Conservation (phyloP, 2,888 invertebrate species). For the Altica lythri region DNA sequence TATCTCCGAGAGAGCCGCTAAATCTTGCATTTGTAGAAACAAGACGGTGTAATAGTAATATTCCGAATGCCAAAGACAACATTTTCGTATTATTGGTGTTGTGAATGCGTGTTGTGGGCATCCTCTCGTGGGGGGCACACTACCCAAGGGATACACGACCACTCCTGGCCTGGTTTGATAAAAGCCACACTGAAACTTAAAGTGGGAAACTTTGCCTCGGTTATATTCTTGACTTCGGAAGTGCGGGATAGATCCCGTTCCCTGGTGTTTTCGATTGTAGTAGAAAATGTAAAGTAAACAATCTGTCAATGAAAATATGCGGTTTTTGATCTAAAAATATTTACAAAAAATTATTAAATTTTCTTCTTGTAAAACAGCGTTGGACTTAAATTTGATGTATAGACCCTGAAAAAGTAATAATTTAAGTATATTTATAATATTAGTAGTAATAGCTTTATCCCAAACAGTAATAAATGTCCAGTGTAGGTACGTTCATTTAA, state of each 20-base stretch:
- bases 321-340: too few relatives aligned
- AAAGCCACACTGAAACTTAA: constrained; percentile 17
- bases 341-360: too few relatives aligned
- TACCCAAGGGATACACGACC: constrained; percentile 11
- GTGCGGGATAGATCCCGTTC: background rate
- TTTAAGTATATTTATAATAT: too few relatives aligned
- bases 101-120: constrained; percentile 29
- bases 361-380: too few relatives aligned
- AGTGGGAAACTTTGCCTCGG: constrained; percentile 13
- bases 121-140: background rate
- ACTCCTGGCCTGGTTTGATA: constrained; percentile 24
- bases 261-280: background rate
- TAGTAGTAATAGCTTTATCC: too few relatives aligned
- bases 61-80: constrained; percentile 31
- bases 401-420: too few relatives aligned
- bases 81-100: constrained; percentile 26
- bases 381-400: too few relatives aligned
- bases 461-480: too few relatives aligned
- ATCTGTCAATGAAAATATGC: background rate
- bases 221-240: constrained; percentile 6
- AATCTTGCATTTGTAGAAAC: constrained; percentile 19
- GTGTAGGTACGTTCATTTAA: too few relatives aligned
- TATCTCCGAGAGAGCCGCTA: constrained; percentile 13
- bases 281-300: background rate
- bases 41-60: constrained; percentile 24